These are phyloP conservation scores for Corythornis cristatus DNA, from an alignment of 2,113 vertebrate genomes.

Conservation along the genomic window DNA sequence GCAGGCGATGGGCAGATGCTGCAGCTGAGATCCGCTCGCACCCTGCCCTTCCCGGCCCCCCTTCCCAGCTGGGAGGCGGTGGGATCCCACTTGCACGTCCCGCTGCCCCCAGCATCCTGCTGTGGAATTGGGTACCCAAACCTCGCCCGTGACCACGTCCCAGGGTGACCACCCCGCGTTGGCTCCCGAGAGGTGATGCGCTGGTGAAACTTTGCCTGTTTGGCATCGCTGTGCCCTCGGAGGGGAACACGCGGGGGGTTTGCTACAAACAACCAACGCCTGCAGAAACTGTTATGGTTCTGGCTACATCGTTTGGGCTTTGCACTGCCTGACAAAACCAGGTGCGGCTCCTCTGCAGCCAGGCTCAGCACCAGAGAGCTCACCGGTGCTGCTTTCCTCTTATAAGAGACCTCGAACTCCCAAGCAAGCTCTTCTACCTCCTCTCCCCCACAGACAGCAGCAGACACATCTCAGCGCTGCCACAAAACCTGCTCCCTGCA, in stretches of 20 bases:
- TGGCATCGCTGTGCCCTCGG: fast-evolving
- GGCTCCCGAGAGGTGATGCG: fast-evolving
- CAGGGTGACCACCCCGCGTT: fast-evolving
- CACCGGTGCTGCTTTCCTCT: neutral
- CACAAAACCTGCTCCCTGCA: neutral
- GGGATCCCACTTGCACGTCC: neutral
- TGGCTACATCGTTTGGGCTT: neutral
- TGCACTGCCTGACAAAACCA: neutral
- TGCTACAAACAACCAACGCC: neutral
- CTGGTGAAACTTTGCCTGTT: too few relatives aligned
- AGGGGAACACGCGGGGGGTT: neutral
- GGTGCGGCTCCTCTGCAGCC: neutral
- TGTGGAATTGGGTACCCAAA: neutral
- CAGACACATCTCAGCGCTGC: too few relatives aligned
- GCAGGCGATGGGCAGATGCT: neutral
- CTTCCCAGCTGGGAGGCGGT: neutral
- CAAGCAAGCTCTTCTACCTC: neutral
- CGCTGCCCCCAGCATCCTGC: neutral
- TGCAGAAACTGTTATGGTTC: too few relatives aligned
- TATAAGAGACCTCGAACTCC: neutral
- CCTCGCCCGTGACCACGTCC: neutral
- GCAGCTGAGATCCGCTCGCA: neutral
- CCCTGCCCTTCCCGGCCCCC: neutral
- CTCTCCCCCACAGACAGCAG: neutral
- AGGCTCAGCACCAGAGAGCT: neutral